Evolutionary conservation across 2,888 invertebrate species (phyloP), one percentile per base, ranked within the genome.

Genomic region (Macrosoma leucophasiata): DNA sequence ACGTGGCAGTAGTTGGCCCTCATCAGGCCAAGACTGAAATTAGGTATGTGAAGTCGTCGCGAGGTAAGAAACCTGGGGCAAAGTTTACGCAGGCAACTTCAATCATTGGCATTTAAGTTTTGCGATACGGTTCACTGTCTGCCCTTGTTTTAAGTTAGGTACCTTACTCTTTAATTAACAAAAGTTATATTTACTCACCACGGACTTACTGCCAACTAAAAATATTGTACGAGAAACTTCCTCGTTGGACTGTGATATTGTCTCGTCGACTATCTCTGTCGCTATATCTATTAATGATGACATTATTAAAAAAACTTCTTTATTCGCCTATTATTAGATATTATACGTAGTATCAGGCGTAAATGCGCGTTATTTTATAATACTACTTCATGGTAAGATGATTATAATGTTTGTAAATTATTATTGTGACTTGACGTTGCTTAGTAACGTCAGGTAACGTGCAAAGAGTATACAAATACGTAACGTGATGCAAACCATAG

Each of bases 141-240:
- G n/a, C 9, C 21, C 9, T 15, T 14, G n/a, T 14, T 9, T 12
- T 9, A 21, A 10, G 4, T 19, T n/a, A 13, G n/a, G 4, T 13
- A 33, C 3, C 7, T 13, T 13, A 10, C 15, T 13, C 1, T 17
- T 20, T 9, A 14, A 29, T 17, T 7, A 13, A 22, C 8, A n/a
- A n/a, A n/a, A n/a, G n/a, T n/a, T n/a, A n/a, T 5, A 10, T 14
- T 19, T 36, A 82, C 89, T 86, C 72, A 90, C 91, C 52, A 87
- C 88, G 43, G 84, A 81, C 68, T 89, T 89, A 58, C 87, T 89
- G 25, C 92, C 92, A 31, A 89, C 70, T 17, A 91, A 55, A 50
- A 91, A 87, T 25, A 92, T 60, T 0, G 90, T 89, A 40, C 87
- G 78, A 37, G 62, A 58, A 65, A 74, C 60, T 58, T 77, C 53